Base-by-base conservation (phyloP, 2,797 vertebrate genomes). In the Antrozous pallidus region DNA sequence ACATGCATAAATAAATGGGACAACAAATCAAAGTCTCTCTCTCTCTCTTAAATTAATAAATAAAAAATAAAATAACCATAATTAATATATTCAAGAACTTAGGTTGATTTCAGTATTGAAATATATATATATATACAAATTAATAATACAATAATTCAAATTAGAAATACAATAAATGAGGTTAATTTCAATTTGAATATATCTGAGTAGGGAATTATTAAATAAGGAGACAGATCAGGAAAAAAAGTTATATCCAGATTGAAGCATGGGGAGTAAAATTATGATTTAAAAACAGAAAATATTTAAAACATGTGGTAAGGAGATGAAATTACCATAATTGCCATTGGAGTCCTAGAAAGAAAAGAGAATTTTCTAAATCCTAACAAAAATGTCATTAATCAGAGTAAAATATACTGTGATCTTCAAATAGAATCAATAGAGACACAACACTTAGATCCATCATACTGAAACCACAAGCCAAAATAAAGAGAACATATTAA, bases 401-500 rank as follows among this genome's bases (percentile, higher is more conserved):
- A 92, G 33, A 79, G 7, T 58, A 38, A 87, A 49, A 82, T 49
- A 28, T 47, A 3, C 26, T 89, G 14, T 42, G 38, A 71, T 65
- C 13, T 49, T 18, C 61, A 90, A 77, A 71, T 38, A 71, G 12
- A 51, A 26, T 58, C n/a, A 75, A 63, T 40, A 54, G 63, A 75
- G 70, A 82, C 67, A 71, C 8, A 47, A 49, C 33, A 86, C n/a
- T 40, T 75, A 70, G 20, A 28, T 4, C 33, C 38, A 51, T 89
- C 45, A 65, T 54, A 36, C 5, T 71, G 36, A 87, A 92, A 90
- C 8, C 42, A 18, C 69, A 87, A 90, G 75, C 42, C 24, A 70
- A 81, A 81, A 82, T 40, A 61, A 81, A 83, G 31, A 91, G 18
- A 88, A 20, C 28, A 91, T 54, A 18, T 61, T 88, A 88, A 49